Percentiles rank a stretch among this genome's conserved stretches.
Conservation (phyloP, 2,888 invertebrate genomes). For the Lathronympha strigana region DNA sequence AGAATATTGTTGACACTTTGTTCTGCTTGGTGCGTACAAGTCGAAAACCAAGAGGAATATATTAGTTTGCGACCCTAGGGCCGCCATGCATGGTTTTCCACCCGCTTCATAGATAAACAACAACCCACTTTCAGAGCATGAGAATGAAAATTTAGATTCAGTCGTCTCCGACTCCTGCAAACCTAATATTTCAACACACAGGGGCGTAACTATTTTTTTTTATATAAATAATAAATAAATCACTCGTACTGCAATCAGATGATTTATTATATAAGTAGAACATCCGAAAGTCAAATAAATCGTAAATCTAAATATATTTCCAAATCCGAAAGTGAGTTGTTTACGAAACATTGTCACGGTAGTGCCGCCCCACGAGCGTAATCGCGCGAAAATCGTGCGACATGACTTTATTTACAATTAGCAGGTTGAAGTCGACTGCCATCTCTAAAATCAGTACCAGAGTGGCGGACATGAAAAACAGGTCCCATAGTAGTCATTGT, state of each 20-base stretch:
- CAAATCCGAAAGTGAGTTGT: background rate
- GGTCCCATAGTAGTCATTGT: constrained; percentile 28
- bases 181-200: no score
- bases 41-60: no score
- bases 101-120: no score
- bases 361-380: constrained; percentile 9
- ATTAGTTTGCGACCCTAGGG: no score
- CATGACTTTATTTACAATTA: constrained; percentile 69
- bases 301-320: background rate
- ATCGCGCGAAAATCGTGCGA: constrained; percentile 63
- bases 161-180: no score
- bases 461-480: constrained; percentile 48
- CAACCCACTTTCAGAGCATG: no score
- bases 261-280: background rate
- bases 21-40: no score
- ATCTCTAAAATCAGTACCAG: constrained; percentile 54
- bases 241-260: background rate
- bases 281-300: background rate
- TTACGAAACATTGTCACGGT: background rate
- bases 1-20: no score
- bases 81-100: no score
- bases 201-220: no score
- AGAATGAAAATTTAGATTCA: no score
- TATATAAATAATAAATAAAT: no score
- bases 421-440: constrained; percentile 51